Conservation (phyloP, 1,140 invertebrate species). For the Heliconius eleuchia region DNA sequence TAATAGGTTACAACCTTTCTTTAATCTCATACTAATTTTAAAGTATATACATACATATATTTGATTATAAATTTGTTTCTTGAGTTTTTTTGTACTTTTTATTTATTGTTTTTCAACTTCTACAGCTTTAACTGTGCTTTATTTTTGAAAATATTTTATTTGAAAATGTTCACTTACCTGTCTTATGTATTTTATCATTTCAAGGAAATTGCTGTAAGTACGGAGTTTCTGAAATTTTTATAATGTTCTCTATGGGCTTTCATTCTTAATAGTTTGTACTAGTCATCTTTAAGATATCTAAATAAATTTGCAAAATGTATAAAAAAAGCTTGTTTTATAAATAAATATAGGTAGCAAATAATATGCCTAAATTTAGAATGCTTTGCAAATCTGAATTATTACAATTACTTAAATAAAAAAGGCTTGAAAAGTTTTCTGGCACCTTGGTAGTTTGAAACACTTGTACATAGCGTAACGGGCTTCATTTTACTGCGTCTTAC, state of each 20-base stretch:
- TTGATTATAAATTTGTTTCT: neutral
- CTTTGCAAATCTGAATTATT: neutral
- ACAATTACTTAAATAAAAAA: neutral
- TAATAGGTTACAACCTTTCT: no score
- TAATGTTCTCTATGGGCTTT: neutral
- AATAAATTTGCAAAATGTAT: neutral
- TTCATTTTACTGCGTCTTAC: constrained; percentile 40
- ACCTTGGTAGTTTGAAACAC: neutral
- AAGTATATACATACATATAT: neutral
- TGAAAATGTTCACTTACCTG: neutral
- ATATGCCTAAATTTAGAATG: neutral
- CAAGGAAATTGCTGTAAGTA: constrained; percentile 11
- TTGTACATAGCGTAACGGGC: neutral
- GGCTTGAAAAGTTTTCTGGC: neutral
- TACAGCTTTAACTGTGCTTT: constrained; percentile 6
- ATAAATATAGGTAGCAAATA: neutral
- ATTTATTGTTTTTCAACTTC: neutral
- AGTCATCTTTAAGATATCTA: no score
- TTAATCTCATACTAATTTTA: neutral
- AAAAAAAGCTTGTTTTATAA: neutral
- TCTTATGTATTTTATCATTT: constrained; percentile 3
- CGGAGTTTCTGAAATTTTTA: neutral
- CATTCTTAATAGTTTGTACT: no score
- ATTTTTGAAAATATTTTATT: neutral
- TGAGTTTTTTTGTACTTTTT: neutral